Evolutionary conservation across 2,797 vertebrate species (phyloP).

Genomic region (Fistularia commersonii): DNA sequence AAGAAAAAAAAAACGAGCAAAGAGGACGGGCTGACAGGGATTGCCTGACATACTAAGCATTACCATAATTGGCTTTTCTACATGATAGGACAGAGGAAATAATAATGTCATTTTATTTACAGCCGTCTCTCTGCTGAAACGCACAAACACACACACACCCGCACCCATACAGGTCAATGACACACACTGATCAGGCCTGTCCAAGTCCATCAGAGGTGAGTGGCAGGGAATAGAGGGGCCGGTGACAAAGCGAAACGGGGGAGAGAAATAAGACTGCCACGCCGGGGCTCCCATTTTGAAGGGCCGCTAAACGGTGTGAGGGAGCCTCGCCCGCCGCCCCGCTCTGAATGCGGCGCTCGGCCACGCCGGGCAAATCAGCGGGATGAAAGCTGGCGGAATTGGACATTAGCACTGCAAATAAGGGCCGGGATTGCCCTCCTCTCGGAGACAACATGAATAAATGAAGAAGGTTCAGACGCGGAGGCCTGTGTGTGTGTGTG

Average conservation of each 20-base stretch:
- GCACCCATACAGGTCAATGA: conserved; percentile 89
- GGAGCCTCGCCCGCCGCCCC: conserved; percentile 73
- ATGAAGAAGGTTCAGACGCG: conserved; percentile 69
- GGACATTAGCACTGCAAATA: conserved; percentile 98
- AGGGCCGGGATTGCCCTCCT: conserved; percentile 87
- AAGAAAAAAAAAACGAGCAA: conserved; percentile 52
- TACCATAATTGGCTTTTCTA: conserved; percentile 99
- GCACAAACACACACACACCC: conserved; percentile 52
- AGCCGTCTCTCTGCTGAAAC: conserved; percentile 76
- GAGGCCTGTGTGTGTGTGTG: conserved; percentile 22
- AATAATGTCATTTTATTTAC: conserved; percentile 99
- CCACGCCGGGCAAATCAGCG: conserved; percentile 88
- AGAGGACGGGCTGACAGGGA: conserved; percentile 71
- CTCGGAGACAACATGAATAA: conserved; percentile 73
- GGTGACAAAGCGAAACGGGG: conserved; percentile 97
- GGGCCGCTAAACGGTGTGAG: conserved; percentile 86
- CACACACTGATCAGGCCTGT: conserved; percentile 99
- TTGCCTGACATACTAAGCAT: conserved; percentile 93
- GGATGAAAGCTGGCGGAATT: conserved; percentile 94
- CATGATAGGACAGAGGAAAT: conserved; percentile 99
- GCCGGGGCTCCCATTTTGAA: conserved; percentile 86
- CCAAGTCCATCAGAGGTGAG: conserved; percentile 98
- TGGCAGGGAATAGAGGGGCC: conserved; percentile 95
- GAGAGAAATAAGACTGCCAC: conserved; percentile 96
- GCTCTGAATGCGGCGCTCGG: conserved; percentile 61